Percentiles rank a stretch among this genome's conserved stretches.
Evolutionary conservation across 2,797 vertebrate genomes (phyloP).

Genomic region (Meriones psammophilus): DNA sequence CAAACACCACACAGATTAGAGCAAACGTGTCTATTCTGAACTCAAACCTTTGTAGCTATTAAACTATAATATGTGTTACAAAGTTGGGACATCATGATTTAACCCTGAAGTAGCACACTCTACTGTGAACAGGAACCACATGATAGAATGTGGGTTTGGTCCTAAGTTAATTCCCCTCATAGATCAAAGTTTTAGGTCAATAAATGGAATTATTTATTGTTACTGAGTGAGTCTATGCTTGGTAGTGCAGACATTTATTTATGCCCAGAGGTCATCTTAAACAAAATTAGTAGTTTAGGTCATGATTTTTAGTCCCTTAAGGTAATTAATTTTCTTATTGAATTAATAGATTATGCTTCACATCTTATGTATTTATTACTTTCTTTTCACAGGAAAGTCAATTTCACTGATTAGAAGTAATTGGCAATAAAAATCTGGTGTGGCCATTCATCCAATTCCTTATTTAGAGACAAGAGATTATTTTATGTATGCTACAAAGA

Average conservation of each 20-base stretch:
- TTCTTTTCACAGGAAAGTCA: constrained; percentile 47
- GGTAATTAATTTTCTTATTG: constrained; percentile 65
- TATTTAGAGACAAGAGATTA: constrained; percentile 8
- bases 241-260: neutral
- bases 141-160: neutral
- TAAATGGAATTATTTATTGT: neutral
- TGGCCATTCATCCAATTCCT: neutral
- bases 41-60: constrained; percentile 90
- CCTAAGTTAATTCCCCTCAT: neutral
- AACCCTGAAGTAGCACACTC: neutral
- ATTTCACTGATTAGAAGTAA: constrained; percentile 39
- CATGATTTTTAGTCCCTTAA: neutral
- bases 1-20: constrained; percentile 84
- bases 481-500: neutral
- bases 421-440: neutral
- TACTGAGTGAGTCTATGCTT: neutral
- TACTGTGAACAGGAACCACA: neutral
- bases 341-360: constrained; percentile 56
- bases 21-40: constrained; percentile 87
- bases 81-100: constrained; percentile 74
- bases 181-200: neutral
- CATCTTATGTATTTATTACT: constrained; percentile 29
- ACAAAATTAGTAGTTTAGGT: constrained; percentile 60
- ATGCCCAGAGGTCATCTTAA: constrained; percentile 34
- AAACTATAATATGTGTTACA: constrained; percentile 85